Evolutionary conservation across 2,113 vertebrate genomes (phyloP).

Genomic region (Chinchilla lanigera): DNA sequence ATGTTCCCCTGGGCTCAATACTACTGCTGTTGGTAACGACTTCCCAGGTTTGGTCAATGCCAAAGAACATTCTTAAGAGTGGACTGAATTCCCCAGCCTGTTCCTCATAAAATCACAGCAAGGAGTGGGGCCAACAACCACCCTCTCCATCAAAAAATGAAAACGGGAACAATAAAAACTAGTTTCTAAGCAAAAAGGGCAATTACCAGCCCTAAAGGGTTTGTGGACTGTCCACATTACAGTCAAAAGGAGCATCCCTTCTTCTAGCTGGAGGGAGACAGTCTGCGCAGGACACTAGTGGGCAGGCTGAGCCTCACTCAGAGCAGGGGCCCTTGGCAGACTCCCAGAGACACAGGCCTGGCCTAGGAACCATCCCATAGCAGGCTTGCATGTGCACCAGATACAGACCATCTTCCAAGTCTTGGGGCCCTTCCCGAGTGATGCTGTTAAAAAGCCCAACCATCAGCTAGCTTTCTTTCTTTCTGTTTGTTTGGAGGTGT

Average conservation of each 20-base stretch:
- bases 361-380: background rate
- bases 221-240: background rate
- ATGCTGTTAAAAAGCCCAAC: background rate
- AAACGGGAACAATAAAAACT: background rate
- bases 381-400: background rate
- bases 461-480: background rate
- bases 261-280: fast-evolving
- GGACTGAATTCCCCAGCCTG: background rate
- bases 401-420: background rate
- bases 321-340: background rate
- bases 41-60: background rate
- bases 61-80: background rate
- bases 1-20: background rate
- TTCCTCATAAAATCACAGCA: conserved; percentile 11
- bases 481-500: background rate
- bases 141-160: background rate
- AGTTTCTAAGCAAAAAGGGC: background rate
- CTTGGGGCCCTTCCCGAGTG: background rate
- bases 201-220: background rate
- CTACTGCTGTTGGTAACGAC: background rate
- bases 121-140: background rate
- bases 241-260: background rate
- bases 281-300: background rate
- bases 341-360: background rate
- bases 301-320: background rate